Evolutionary conservation across 1,140 invertebrate genomes (phyloP).

Genomic region (Sycophaga agraensis): DNA sequence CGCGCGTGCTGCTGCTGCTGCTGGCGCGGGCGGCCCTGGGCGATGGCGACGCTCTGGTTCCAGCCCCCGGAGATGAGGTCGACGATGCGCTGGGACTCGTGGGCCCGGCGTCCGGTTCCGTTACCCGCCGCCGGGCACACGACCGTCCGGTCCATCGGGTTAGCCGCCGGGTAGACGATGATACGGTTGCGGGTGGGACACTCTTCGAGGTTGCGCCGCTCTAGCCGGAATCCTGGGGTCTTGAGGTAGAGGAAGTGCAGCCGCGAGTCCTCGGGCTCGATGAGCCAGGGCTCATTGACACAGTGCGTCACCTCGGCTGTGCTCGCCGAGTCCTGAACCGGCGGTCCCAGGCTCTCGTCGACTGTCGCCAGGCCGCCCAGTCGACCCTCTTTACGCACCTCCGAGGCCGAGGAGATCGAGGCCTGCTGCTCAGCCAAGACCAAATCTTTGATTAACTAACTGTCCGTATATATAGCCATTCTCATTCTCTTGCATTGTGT

Average conservation of each 20-base stretch:
- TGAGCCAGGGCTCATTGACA: conserved; percentile 75
- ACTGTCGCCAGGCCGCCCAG: conserved; percentile 41
- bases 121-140: conserved; percentile 64
- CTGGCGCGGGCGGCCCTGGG: conserved; percentile 42
- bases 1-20: conserved; percentile 59
- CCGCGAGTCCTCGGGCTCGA: conserved; percentile 70
- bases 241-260: conserved; percentile 73
- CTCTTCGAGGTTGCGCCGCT: conserved; percentile 54
- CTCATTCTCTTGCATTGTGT: too few species aligned
- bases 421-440: neutral
- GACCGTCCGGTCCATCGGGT: conserved; percentile 63
- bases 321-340: neutral
- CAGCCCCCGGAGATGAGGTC: conserved; percentile 77
- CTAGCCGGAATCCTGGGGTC: conserved; percentile 66
- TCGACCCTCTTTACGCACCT: neutral
- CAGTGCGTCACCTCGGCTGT: conserved; percentile 57
- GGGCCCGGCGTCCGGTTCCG: conserved; percentile 37
- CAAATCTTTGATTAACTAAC: too few species aligned
- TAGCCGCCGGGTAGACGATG: conserved; percentile 69
- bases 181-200: conserved; percentile 74
- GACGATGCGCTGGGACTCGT: conserved; percentile 53
- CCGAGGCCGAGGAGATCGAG: neutral
- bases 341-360: conserved; percentile 42
- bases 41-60: conserved; percentile 53
- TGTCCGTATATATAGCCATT: too few species aligned